A percentile compares a stretch with the other conserved stretches of the same genome.
Conservation (phyloP, 2,113 vertebrate genomes). For the Brachyhypopomus gauderio region DNA sequence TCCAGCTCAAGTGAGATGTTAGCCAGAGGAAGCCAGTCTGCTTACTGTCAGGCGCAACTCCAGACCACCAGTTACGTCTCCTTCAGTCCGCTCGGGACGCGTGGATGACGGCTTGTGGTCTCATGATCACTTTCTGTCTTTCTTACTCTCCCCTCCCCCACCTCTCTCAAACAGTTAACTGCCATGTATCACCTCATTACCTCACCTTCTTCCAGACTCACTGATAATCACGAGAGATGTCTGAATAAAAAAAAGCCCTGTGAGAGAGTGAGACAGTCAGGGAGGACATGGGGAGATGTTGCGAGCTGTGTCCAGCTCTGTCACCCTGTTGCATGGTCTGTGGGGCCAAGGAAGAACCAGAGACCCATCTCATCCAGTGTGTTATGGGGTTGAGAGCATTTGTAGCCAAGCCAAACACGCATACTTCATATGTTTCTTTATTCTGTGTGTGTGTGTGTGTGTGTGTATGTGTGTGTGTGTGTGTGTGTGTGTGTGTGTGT, state of each 20-base stretch:
- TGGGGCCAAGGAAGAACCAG: too few relatives aligned
- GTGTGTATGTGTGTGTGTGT: conserved; percentile 2
- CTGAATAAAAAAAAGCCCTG: too few relatives aligned
- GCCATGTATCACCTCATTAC: neutral
- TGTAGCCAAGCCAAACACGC: neutral
- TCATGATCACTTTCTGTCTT: neutral
- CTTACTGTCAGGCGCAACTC: conserved; percentile 27
- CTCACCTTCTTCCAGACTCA: neutral
- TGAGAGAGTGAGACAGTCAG: too few relatives aligned
- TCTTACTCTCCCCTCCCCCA: neutral
- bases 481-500: neutral
- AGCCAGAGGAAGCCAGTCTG: conserved; percentile 9
- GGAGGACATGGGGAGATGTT: too few relatives aligned
- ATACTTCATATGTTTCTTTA: conserved; percentile 1
- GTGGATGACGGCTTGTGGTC: neutral
- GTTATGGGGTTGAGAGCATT: neutral
- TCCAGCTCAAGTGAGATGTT: conserved; percentile 5
- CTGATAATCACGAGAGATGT: neutral
- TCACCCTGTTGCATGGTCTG: too few relatives aligned
- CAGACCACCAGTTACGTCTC: neutral
- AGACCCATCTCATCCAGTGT: neutral
- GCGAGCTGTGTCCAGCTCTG: too few relatives aligned
- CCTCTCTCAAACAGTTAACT: neutral
- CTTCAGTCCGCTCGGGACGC: neutral
- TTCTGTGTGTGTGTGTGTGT: neutral